phyloP scores from a whole-genome alignment of 2,888 invertebrate species.

The Tetropium fuscum region DNA sequence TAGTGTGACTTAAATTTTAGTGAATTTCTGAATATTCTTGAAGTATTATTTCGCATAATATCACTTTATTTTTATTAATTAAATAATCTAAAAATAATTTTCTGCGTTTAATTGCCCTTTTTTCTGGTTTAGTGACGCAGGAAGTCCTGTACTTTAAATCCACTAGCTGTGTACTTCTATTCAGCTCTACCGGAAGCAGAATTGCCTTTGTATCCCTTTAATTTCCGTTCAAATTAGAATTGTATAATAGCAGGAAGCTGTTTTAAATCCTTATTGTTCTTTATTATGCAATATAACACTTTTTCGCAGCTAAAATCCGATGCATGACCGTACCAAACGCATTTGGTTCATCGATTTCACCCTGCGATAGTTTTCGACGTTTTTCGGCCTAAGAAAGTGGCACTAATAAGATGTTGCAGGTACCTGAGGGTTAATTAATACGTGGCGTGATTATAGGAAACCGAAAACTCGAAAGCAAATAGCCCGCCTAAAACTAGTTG shows the following conservation, averaged over 20 bases:
- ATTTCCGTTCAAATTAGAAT: slow-evolving; percentile 22
- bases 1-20: no score
- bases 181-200: slow-evolving; percentile 15
- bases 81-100: no score
- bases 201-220: slow-evolving; percentile 27
- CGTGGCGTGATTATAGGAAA: neutral
- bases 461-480: neutral
- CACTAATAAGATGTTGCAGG: neutral
- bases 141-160: slow-evolving; percentile 37
- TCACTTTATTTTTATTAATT: no score
- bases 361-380: neutral
- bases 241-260: slow-evolving; percentile 19
- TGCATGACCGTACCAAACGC: slow-evolving; percentile 14
- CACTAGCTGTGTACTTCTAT: slow-evolving; percentile 26
- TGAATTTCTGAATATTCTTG: no score
- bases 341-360: slow-evolving; percentile 2
- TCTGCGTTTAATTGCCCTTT: no score
- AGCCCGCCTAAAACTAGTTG: no score
- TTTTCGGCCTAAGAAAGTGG: neutral
- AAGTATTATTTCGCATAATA: no score
- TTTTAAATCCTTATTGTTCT: slow-evolving; percentile 21
- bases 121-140: slow-evolving; percentile 33
- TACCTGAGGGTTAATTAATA: neutral
- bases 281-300: slow-evolving; percentile 17
- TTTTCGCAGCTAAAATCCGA: slow-evolving; percentile 11